These are phyloP conservation scores for Pseudeuparius sepicola DNA, from an alignment of 2,888 invertebrate species.

Conservation along the genomic window DNA sequence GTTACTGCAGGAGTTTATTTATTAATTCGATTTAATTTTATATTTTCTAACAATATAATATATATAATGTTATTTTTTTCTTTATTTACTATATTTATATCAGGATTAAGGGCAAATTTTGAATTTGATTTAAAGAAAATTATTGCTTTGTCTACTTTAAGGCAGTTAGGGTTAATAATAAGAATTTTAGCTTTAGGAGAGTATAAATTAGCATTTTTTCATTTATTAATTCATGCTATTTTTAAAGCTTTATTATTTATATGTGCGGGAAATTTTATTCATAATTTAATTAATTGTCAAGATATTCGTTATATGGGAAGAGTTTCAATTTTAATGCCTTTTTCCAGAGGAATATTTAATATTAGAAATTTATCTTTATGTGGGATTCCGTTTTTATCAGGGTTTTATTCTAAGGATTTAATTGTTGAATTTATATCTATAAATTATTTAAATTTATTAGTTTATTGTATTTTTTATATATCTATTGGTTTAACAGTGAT, in stretches of 20 bases:
- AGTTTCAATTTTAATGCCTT: constrained; percentile 41
- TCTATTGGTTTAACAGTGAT: constrained; percentile 48
- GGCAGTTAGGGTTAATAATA: constrained; percentile 66
- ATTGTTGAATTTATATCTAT: constrained; percentile 49
- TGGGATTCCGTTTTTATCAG: constrained; percentile 40
- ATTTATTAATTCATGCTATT: constrained; percentile 62
- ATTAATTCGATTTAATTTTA: constrained; percentile 56
- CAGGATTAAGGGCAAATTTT: constrained; percentile 51
- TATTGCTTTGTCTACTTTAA: constrained; percentile 63
- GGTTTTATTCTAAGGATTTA: constrained; percentile 54
- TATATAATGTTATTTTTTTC: constrained; percentile 49
- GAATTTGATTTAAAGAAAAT: constrained; percentile 66
- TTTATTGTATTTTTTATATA: constrained; percentile 46
- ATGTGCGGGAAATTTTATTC: constrained; percentile 60
- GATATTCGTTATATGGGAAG: constrained; percentile 56
- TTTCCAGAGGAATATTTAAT: constrained; percentile 42
- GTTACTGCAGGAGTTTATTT: constrained; percentile 65
- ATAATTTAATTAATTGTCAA: constrained; percentile 51
- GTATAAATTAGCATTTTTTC: constrained; percentile 54
- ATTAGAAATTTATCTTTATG: constrained; percentile 36
- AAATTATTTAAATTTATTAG: constrained; percentile 44
- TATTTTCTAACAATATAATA: constrained; percentile 40
- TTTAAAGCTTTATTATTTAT: constrained; percentile 69
- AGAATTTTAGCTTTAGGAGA: constrained; percentile 40
- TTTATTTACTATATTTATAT: constrained; percentile 50